Percentiles rank a stretch among this genome's conserved stretches.
These are phyloP conservation scores for Hydrozoanthus tunicans DNA, from an alignment of 64 coral and sea anemone genomes.

Conservation along the genomic window DNA sequence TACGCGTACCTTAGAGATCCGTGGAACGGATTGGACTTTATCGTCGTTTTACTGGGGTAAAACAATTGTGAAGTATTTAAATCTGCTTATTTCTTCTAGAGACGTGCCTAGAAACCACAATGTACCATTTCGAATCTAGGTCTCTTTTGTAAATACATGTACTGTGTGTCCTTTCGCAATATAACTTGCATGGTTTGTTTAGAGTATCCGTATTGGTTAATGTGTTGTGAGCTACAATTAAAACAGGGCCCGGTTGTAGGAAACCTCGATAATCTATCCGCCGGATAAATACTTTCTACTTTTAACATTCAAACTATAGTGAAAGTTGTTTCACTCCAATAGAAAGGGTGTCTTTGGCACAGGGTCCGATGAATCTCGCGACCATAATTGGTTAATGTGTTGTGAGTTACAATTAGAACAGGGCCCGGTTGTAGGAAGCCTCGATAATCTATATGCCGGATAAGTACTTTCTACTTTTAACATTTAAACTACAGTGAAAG, in stretches of 20 bases:
- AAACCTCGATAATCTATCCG: too few species aligned
- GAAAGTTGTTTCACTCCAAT: too few species aligned
- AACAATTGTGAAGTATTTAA: background rate
- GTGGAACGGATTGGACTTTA: constrained; percentile 86
- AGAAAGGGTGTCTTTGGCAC: background rate
- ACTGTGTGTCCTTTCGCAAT: background rate
- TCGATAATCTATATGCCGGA: too few species aligned
- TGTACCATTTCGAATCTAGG: too few species aligned
- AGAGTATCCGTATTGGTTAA: background rate
- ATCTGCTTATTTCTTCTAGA: background rate
- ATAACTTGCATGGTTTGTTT: background rate
- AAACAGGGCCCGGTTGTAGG: too few species aligned
- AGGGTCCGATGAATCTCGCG: background rate
- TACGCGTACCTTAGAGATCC: constrained; percentile 87
- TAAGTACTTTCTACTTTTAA: too few species aligned
- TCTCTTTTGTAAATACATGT: background rate
- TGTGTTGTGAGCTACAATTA: background rate
- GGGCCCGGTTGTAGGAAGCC: too few species aligned
- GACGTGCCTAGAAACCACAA: background rate
- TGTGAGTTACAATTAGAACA: background rate
- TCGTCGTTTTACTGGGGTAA: constrained; percentile 78
- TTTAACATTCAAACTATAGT: too few species aligned
- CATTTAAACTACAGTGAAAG: too few species aligned
- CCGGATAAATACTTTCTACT: too few species aligned
- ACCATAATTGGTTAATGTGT: background rate